These are phyloP conservation scores for Prinia subflava DNA, from an alignment of 2,113 vertebrate species.

Conservation along the genomic window DNA sequence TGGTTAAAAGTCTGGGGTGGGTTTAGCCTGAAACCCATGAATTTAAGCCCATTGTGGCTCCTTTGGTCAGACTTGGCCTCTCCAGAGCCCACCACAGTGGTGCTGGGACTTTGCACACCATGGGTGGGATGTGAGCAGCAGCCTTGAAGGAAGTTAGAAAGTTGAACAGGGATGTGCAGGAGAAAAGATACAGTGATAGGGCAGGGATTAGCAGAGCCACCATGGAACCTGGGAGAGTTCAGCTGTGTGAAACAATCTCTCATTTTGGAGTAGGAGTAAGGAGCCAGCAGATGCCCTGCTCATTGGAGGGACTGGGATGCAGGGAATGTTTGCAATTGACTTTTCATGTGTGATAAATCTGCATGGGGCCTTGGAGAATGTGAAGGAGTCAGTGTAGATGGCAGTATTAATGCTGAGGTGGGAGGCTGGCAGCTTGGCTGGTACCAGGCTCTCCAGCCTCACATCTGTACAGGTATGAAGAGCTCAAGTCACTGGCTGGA, in stretches of 20 bases:
- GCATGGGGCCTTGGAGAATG: accelerated
- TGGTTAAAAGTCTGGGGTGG: background rate
- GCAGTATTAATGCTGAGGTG: background rate
- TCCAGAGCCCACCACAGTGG: accelerated
- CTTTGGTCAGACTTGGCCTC: background rate
- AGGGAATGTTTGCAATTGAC: background rate
- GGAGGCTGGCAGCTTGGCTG: background rate
- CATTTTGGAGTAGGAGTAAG: background rate
- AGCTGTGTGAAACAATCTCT: background rate
- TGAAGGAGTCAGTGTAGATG: background rate
- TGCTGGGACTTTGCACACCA: background rate
- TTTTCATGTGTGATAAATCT: background rate
- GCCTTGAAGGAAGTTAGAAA: background rate
- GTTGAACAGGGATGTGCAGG: background rate
- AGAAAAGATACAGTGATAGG: background rate
- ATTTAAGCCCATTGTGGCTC: background rate
- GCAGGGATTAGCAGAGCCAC: background rate
- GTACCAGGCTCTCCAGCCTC: background rate
- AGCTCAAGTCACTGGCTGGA: constrained; percentile 44
- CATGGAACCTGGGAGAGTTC: background rate
- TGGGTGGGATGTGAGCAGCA: background rate
- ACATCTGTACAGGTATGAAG: constrained; percentile 38
- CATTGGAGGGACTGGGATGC: background rate
- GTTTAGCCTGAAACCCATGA: background rate
- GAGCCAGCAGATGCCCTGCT: background rate